phyloP scores from a whole-genome alignment of 2,888 invertebrate species.

The Metacarcinus magister region DNA sequence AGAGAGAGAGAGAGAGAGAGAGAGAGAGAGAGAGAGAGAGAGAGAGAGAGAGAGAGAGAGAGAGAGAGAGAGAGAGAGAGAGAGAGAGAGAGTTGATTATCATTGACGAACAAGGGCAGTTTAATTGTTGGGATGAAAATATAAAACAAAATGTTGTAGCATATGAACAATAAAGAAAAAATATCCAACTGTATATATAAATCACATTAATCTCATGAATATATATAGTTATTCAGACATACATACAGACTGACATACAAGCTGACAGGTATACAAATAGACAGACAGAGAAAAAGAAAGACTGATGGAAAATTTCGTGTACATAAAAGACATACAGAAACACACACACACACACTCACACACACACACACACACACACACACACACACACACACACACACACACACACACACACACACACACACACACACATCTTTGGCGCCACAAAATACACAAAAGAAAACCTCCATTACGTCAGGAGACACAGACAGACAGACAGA shows the following conservation, averaged over 20 bases:
- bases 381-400: neutral
- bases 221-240: neutral
- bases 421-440: neutral
- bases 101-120: no score
- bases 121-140: no score
- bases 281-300: neutral
- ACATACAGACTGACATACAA: neutral
- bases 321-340: neutral
- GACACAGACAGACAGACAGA: neutral
- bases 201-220: neutral
- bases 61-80: neutral
- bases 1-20: neutral
- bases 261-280: neutral
- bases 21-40: neutral
- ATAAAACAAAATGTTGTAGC: neutral
- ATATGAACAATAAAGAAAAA: neutral
- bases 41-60: neutral
- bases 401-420: slow-evolving; percentile 26
- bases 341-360: neutral
- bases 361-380: neutral
- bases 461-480: neutral
- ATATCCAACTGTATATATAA: neutral
- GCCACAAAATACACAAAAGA: neutral
- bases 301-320: neutral
- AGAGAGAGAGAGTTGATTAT: neutral